These are phyloP conservation scores for Drosophila quinaria DNA, from an alignment of 2,888 invertebrate species.

Conservation along the genomic window DNA sequence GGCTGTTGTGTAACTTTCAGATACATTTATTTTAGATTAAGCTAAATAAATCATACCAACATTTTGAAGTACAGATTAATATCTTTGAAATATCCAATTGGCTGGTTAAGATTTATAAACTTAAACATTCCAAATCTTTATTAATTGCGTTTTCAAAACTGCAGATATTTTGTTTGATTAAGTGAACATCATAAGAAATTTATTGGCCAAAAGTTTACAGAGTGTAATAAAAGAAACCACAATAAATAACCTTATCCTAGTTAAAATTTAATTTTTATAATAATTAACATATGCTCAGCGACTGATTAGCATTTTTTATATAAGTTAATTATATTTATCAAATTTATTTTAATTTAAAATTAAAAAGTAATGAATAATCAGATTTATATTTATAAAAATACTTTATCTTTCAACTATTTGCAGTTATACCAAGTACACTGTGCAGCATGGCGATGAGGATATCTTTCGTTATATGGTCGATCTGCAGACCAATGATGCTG, in stretches of 20 bases:
- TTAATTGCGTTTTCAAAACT: conserved; percentile 3
- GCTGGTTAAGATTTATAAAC: neutral
- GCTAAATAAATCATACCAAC: neutral
- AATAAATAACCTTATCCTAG: neutral
- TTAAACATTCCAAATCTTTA: neutral
- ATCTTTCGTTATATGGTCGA: conserved; percentile 83
- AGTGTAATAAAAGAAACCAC: neutral
- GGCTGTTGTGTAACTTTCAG: neutral
- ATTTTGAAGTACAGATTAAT: conserved; percentile 3
- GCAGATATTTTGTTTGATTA: conserved; percentile 1
- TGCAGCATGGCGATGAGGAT: conserved; percentile 77
- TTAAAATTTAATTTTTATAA: neutral
- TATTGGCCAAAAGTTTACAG: neutral
- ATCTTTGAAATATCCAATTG: neutral
- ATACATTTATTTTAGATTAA: neutral
- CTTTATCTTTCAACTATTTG: neutral
- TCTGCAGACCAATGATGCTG: conserved; percentile 78
- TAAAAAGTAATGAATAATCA: too few species aligned
- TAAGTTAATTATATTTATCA: neutral
- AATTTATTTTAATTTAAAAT: neutral
- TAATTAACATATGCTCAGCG: too few species aligned
- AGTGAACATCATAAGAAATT: neutral
- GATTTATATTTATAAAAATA: too few species aligned
- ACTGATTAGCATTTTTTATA: too few species aligned
- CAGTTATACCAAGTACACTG: conserved; percentile 84